These are phyloP conservation scores for Scolanthus callimorphus DNA, from an alignment of 92 coral and sea anemone species.

Conservation along the genomic window DNA sequence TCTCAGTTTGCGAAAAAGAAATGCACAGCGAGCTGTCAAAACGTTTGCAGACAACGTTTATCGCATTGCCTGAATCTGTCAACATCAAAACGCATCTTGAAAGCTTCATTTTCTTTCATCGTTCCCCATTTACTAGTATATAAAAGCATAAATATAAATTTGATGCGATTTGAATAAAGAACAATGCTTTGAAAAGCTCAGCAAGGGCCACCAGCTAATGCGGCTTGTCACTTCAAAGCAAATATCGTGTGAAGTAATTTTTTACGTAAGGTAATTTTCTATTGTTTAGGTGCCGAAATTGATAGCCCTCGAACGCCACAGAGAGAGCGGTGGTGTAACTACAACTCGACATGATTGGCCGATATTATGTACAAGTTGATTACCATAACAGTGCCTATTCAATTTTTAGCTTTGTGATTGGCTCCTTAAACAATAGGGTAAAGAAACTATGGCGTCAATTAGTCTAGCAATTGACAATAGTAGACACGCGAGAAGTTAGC, in stretches of 20 bases:
- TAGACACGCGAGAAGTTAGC: conserved; percentile 21
- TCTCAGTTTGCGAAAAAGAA: not conserved
- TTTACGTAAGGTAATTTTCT: conserved; percentile 12
- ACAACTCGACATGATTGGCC: conserved; percentile 50
- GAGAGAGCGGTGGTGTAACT: conserved; percentile 16
- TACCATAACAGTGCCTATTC: conserved; percentile 77
- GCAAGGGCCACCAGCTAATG: not conserved
- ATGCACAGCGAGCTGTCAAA: not conserved
- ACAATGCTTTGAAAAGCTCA: not conserved
- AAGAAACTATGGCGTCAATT: conserved; percentile 51
- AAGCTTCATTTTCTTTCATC: not conserved
- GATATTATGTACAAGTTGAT: conserved; percentile 49
- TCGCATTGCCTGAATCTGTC: conserved; percentile 34
- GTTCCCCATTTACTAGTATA: not conserved
- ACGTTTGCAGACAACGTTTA: conserved; percentile 14
- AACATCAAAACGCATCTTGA: conserved; percentile 3
- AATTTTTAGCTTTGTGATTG: conserved; percentile 45
- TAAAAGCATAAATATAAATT: not conserved
- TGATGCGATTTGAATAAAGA: conserved; percentile 1
- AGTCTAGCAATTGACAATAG: conserved; percentile 61
- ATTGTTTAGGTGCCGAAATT: conserved; percentile 1
- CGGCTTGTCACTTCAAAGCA: not conserved
- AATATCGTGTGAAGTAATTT: not conserved
- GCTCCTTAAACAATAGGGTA: conserved; percentile 45
- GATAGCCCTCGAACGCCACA: not conserved